phyloP scores from a whole-genome alignment of 1,140 invertebrate genomes.

The Drosophila pectinifera region DNA sequence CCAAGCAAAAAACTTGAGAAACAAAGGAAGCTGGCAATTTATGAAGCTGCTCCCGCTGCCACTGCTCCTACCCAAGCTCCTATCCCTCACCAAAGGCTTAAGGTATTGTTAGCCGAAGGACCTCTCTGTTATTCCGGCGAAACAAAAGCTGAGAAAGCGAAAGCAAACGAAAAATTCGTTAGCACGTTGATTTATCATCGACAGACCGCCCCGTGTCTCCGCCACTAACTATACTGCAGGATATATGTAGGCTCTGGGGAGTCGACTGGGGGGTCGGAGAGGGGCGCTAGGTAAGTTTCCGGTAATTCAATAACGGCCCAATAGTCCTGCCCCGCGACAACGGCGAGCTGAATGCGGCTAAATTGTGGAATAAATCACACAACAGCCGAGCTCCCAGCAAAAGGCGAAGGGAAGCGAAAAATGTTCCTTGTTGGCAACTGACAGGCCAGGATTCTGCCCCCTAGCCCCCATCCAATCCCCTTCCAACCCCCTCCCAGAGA shows the following conservation, averaged over 20 bases:
- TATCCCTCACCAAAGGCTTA: constrained; percentile 63
- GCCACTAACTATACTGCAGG: not conserved
- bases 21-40: constrained; percentile 72
- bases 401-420: constrained; percentile 36
- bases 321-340: constrained; percentile 19
- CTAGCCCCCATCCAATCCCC: not conserved
- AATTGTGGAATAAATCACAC: constrained; percentile 80
- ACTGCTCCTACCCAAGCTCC: not conserved
- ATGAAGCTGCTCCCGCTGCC: constrained; percentile 50
- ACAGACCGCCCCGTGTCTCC: constrained; percentile 34
- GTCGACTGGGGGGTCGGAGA: not conserved
- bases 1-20: constrained; percentile 75
- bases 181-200: constrained; percentile 78
- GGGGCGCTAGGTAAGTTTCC: constrained; percentile 40
- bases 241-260: constrained; percentile 7
- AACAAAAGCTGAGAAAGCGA: constrained; percentile 53
- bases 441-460: constrained; percentile 33
- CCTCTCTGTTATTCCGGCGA: constrained; percentile 8
- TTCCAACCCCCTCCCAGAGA: not conserved
- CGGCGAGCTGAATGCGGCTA: constrained; percentile 60
- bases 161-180: constrained; percentile 65
- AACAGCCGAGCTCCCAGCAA: not conserved
- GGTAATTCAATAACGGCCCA: constrained; percentile 72
- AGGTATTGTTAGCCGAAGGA: constrained; percentile 56
- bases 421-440: constrained; percentile 58